phyloP scores from a whole-genome alignment of 2,888 invertebrate genomes.

The Myopa tessellatipennis region DNA sequence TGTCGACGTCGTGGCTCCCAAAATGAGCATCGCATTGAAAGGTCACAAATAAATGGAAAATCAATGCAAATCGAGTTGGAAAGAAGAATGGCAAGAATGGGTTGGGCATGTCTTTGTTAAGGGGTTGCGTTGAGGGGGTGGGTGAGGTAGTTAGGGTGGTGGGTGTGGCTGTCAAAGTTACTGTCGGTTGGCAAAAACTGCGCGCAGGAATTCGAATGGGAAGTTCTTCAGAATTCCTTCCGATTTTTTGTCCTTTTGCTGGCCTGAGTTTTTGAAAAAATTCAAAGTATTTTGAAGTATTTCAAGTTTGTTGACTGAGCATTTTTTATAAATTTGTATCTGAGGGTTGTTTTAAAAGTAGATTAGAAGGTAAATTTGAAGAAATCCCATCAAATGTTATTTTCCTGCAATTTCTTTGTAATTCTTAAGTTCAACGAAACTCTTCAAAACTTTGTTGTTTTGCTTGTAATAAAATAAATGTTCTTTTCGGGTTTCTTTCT shows the following conservation, averaged over 20 bases:
- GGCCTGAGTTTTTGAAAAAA: not conserved
- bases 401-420: too few species aligned
- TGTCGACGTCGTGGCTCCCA: not conserved
- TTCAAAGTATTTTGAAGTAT: not conserved
- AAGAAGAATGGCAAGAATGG: not conserved
- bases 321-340: not conserved
- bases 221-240: not conserved
- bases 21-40: not conserved
- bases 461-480: too few species aligned
- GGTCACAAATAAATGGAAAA: not conserved
- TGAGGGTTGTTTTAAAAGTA: too few species aligned
- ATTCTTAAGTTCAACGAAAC: too few species aligned
- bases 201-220: too few species aligned
- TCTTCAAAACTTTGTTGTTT: too few species aligned
- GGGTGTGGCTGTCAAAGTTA: not conserved
- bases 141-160: not conserved
- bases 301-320: not conserved
- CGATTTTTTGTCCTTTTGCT: not conserved
- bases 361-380: too few species aligned
- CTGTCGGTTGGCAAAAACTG: not conserved
- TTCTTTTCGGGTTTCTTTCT: too few species aligned
- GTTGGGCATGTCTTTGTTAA: too few species aligned
- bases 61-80: constrained; percentile 2
- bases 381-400: too few species aligned
- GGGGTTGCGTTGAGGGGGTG: too few species aligned